These are phyloP conservation scores for Hypselothyrea guttata DNA, from an alignment of 2,888 invertebrate species.

Conservation along the genomic window DNA sequence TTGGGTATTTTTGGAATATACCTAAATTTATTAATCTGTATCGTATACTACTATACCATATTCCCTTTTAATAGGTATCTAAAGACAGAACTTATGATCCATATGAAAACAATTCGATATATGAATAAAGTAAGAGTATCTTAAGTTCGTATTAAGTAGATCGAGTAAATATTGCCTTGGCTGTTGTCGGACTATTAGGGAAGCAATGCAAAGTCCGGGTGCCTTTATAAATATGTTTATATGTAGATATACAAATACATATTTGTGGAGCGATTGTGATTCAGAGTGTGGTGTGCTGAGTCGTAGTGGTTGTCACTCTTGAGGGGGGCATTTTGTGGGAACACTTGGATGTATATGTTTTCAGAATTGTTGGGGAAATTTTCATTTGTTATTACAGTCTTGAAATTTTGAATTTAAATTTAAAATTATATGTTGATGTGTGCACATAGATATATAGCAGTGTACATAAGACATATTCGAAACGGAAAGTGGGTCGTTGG, in stretches of 20 bases:
- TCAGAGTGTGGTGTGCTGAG: constrained; percentile 23
- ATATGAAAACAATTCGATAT: no score
- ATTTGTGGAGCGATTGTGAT: constrained; percentile 28
- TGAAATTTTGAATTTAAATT: constrained; percentile 39
- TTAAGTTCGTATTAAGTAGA: not conserved
- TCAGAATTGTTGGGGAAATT: constrained; percentile 26
- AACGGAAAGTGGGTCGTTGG: constrained; percentile 3
- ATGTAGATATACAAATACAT: constrained; percentile 10
- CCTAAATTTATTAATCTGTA: no score
- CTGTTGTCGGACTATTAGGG: constrained; percentile 32
- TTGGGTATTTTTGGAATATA: no score
- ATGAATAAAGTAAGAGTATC: not conserved
- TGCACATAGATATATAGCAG: not conserved
- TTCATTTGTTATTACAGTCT: constrained; percentile 37
- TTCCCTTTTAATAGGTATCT: no score
- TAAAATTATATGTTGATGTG: constrained; percentile 29
- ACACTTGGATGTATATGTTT: constrained; percentile 12
- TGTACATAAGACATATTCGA: constrained; percentile 25
- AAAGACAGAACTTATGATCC: no score
- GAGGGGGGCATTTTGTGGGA: constrained; percentile 34
- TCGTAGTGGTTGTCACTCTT: constrained; percentile 32
- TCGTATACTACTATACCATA: no score
- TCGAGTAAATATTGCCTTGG: not conserved
- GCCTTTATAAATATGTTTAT: constrained; percentile 3
- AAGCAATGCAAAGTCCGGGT: constrained; percentile 30